Evolutionary conservation across 2,888 invertebrate species (phyloP).

Genomic region (Xanthostigma xanthostigma): DNA sequence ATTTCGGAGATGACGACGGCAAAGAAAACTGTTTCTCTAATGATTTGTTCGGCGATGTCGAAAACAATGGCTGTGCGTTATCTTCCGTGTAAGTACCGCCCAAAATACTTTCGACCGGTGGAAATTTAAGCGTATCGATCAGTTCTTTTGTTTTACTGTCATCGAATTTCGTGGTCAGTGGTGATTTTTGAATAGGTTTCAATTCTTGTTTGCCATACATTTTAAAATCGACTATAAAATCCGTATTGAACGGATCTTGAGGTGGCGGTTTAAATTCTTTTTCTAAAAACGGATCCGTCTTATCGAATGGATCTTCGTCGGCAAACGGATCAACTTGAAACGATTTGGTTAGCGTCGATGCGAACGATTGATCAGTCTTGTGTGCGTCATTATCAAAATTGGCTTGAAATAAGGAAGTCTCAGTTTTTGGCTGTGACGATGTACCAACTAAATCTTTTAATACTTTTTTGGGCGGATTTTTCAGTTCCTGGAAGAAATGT

Average conservation of each 20-base stretch:
- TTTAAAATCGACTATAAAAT: constrained; percentile 23
- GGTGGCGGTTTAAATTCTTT: constrained; percentile 30
- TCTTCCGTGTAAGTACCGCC: neutral
- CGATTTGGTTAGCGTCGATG: constrained; percentile 17
- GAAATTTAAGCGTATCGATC: constrained; percentile 14
- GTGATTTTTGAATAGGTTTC: constrained; percentile 19
- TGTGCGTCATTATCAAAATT: constrained; percentile 16
- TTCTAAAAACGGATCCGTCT: constrained; percentile 49
- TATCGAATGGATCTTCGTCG: constrained; percentile 59
- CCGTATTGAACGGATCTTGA: constrained; percentile 46
- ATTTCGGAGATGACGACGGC: constrained; percentile 4
- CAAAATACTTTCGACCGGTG: constrained; percentile 8
- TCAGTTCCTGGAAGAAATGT: constrained; percentile 90
- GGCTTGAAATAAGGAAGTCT: constrained; percentile 21
- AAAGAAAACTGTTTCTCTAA: constrained; percentile 19
- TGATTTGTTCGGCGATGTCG: constrained; percentile 20
- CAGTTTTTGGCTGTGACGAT: constrained; percentile 15
- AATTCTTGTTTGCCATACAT: constrained; percentile 17
- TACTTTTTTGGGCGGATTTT: constrained; percentile 86
- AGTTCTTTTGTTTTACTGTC: constrained; percentile 21
- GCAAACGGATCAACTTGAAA: constrained; percentile 47
- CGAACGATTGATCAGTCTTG: constrained; percentile 20
- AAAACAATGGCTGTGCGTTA: constrained; percentile 4
- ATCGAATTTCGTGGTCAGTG: constrained; percentile 13
- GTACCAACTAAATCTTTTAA: constrained; percentile 65